Conservation (phyloP, 2,113 vertebrate species). For the Trochalopteron elliotii region DNA sequence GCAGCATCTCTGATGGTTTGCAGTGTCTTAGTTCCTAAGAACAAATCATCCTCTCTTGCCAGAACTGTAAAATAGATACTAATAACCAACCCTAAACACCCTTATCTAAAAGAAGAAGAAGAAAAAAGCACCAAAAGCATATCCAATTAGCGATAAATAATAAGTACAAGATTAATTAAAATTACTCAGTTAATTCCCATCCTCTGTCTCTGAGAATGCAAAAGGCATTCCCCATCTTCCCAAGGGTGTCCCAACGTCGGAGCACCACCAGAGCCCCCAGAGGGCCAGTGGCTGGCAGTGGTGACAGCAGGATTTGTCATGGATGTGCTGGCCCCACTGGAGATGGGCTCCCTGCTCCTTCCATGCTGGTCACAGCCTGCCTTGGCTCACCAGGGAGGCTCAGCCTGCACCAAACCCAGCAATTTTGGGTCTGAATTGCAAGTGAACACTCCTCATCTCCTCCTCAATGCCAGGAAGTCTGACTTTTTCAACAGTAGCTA, state of each 20-base stretch:
- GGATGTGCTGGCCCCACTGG: fast-evolving
- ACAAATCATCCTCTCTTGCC: neutral
- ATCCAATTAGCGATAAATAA: neutral
- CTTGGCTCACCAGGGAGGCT: neutral
- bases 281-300: neutral
- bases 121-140: neutral
- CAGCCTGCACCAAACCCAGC: neutral
- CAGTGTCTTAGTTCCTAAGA: neutral
- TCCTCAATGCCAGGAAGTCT: neutral
- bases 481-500: neutral
- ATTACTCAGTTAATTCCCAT: neutral
- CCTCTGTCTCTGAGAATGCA: neutral
- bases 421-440: neutral
- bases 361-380: neutral
- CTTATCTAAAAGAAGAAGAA: neutral
- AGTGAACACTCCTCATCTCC: neutral
- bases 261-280: neutral
- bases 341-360: neutral
- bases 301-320: fast-evolving
- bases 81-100: neutral
- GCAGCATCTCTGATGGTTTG: neutral
- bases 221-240: neutral
- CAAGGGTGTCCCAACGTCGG: fast-evolving
- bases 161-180: conserved; percentile 5
- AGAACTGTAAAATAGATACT: neutral